These are phyloP conservation scores for Caenorhabditis panamensis DNA, from an alignment of 2,888 invertebrate species.

Conservation along the genomic window DNA sequence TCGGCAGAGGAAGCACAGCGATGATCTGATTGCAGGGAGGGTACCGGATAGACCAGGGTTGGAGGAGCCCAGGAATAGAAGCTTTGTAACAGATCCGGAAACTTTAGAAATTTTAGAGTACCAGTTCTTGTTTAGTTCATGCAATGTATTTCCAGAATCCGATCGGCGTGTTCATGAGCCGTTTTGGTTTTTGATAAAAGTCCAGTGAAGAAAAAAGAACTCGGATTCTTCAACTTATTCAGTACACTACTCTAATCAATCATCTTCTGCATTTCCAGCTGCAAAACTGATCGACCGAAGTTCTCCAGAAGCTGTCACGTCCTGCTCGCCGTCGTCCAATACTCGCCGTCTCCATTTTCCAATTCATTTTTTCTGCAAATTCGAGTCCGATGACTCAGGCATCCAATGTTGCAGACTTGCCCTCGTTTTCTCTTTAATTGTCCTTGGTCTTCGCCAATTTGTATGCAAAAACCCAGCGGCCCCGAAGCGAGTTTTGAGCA, in stretches of 20 bases:
- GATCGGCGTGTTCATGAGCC: too few species aligned
- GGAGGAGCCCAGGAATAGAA: too few species aligned
- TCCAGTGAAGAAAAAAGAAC: too few species aligned
- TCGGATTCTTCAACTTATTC: too few species aligned
- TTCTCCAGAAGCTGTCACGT: neutral
- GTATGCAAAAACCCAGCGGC: slow-evolving; percentile 50
- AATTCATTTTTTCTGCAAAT: slow-evolving; percentile 24
- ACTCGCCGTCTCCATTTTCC: neutral
- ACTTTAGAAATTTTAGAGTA: too few species aligned
- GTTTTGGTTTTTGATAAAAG: too few species aligned
- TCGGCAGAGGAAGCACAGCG: neutral
- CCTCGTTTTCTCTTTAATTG: slow-evolving; percentile 11
- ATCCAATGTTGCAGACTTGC: slow-evolving; percentile 29
- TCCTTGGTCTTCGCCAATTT: slow-evolving; percentile 29
- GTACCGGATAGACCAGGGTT: too few species aligned
- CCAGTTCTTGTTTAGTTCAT: too few species aligned
- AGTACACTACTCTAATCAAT: too few species aligned
- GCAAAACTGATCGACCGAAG: neutral
- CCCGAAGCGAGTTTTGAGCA: slow-evolving; percentile 18
- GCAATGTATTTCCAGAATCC: too few species aligned
- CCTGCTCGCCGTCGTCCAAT: neutral
- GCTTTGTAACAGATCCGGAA: too few species aligned
- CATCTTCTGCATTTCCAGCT: too few species aligned
- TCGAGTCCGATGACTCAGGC: slow-evolving; percentile 18
- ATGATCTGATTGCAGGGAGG: neutral